Evolutionary conservation across 1,140 invertebrate genomes (phyloP).

Genomic region (Drosophila athabasca): DNA sequence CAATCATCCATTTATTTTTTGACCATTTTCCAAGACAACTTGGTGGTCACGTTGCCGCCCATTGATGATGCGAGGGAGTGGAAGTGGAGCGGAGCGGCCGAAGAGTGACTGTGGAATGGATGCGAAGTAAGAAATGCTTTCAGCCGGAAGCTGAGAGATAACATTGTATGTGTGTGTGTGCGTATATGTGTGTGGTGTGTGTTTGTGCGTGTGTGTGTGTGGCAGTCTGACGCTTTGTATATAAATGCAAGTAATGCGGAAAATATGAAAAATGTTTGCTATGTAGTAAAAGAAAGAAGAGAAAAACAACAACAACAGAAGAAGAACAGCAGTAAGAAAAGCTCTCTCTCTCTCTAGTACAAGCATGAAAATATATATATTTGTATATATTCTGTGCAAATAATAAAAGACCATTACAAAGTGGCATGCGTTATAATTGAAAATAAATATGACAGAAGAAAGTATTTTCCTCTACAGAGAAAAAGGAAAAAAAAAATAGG

Average conservation of each 20-base stretch:
- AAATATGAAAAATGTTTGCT: constrained; percentile 81
- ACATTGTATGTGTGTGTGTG: constrained; percentile 60
- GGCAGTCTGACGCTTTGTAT: constrained; percentile 68
- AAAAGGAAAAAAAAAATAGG: not conserved
- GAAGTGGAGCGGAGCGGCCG: no score
- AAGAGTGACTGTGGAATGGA: constrained; percentile 1
- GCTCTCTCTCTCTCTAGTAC: constrained; percentile 34
- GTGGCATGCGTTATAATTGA: constrained; percentile 72
- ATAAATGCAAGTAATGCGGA: constrained; percentile 82
- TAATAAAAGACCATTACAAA: constrained; percentile 67
- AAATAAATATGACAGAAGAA: constrained; percentile 70
- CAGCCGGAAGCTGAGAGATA: constrained; percentile 79
- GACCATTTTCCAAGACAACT: constrained; percentile 81
- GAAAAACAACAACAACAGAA: constrained; percentile 27
- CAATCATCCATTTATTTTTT: constrained; percentile 82
- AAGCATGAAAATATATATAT: constrained; percentile 7
- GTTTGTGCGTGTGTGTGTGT: constrained; percentile 20
- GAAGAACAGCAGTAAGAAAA: constrained; percentile 36
- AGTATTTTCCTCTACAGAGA: constrained; percentile 20
- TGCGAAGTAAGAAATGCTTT: constrained; percentile 72
- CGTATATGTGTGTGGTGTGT: constrained; percentile 27
- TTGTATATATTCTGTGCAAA: constrained; percentile 50
- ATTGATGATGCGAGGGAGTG: constrained; percentile 51
- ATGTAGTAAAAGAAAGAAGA: constrained; percentile 68
- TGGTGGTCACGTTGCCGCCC: constrained; percentile 73